Conservation (phyloP, 2,888 invertebrate species). For the Monoplex corrugatus region DNA sequence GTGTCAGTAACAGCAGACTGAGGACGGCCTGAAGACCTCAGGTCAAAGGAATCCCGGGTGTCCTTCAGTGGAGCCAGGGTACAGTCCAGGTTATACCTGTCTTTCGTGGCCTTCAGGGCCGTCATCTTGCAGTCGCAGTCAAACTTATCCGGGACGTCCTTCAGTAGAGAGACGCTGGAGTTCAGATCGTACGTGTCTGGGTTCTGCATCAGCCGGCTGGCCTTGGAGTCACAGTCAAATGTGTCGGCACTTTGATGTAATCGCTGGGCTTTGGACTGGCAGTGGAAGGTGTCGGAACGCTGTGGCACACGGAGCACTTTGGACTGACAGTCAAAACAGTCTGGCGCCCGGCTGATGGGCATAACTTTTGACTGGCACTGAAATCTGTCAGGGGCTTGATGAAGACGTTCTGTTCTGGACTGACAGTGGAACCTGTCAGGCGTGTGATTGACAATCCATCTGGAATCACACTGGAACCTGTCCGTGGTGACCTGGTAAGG, state of each 20-base stretch:
- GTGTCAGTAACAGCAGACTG: too few species aligned
- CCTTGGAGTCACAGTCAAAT: neutral
- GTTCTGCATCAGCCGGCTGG: neutral
- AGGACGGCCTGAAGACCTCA: too few species aligned
- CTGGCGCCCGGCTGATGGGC: neutral
- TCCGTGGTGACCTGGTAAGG: neutral
- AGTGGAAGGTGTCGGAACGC: neutral
- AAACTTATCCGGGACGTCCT: neutral
- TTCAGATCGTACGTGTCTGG: neutral
- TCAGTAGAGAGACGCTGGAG: neutral
- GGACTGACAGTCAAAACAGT: neutral
- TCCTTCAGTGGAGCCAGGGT: neutral
- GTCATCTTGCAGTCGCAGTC: neutral
- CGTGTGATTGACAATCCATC: neutral
- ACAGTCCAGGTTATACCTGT: conserved; percentile 4
- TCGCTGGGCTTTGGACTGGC: neutral
- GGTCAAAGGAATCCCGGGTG: too few species aligned
- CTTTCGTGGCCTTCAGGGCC: neutral
- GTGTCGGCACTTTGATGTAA: neutral
- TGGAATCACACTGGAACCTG: too few species aligned
- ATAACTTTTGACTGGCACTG: neutral
- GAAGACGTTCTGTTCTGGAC: neutral
- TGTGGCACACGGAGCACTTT: neutral
- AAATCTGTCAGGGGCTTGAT: neutral
- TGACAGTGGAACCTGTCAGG: neutral